Evolutionary conservation across 2,888 invertebrate species (phyloP).

Genomic region (Coelinius sp.): DNA sequence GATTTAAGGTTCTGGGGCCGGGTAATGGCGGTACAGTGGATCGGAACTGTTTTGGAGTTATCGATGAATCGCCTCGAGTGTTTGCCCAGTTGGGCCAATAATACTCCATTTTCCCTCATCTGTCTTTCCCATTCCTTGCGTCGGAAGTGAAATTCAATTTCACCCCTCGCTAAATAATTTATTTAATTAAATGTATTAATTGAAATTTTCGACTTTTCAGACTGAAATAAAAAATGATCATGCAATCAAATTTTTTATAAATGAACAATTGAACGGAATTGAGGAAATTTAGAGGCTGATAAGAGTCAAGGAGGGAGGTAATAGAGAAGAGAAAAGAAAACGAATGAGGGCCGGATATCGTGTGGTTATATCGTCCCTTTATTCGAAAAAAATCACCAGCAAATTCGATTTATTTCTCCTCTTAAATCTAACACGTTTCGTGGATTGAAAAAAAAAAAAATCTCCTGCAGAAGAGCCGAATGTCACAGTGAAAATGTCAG

Average conservation of each 20-base stretch:
- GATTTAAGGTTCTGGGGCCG: background rate
- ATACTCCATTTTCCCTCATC: constrained; percentile 29
- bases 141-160: constrained; percentile 12
- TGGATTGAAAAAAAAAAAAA: background rate
- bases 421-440: background rate
- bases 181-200: constrained; percentile 17
- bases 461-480: background rate
- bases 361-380: background rate
- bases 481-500: background rate
- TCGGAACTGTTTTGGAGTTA: constrained; percentile 54
- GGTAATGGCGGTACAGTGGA: constrained; percentile 46
- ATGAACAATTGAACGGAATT: background rate
- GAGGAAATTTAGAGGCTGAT: background rate
- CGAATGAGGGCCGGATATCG: constrained; percentile 17
- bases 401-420: constrained; percentile 15
- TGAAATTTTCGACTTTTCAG: background rate
- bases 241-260: constrained; percentile 8
- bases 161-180: constrained; percentile 7
- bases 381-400: constrained; percentile 9
- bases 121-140: background rate
- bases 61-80: constrained; percentile 35
- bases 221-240: background rate
- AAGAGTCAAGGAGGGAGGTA: background rate
- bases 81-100: constrained; percentile 52
- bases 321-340: constrained; percentile 5